Percentiles rank a stretch among this genome's conserved stretches.
phyloP scores from a whole-genome alignment of 2,113 vertebrate species.

The Orthonyx spaldingii region DNA sequence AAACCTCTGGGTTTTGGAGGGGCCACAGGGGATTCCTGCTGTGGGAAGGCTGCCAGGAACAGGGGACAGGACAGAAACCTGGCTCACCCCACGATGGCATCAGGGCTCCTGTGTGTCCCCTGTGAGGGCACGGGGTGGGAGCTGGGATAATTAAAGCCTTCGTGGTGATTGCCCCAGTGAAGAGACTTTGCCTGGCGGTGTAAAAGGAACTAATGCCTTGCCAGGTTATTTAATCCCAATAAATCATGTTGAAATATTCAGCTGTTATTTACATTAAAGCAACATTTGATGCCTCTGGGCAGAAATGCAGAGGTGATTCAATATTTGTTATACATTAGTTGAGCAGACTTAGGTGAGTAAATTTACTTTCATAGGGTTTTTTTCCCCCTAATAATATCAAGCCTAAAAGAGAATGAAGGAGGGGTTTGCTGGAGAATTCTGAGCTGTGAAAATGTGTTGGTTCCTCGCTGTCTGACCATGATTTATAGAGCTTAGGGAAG shows the following conservation, averaged over 20 bases:
- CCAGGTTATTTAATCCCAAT: slow-evolving; percentile 20
- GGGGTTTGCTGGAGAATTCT: background rate
- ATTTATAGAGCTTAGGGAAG: background rate
- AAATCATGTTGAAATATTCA: slow-evolving; percentile 14
- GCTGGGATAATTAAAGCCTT: background rate
- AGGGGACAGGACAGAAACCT: background rate
- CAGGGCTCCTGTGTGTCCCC: fast-evolving
- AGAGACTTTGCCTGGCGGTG: background rate
- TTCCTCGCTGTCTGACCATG: background rate
- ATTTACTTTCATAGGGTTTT: background rate
- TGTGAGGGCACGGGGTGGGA: background rate
- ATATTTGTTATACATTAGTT: slow-evolving; percentile 47
- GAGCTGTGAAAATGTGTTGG: background rate
- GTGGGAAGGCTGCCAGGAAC: background rate
- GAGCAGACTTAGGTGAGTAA: slow-evolving; percentile 1
- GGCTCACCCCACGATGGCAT: fast-evolving
- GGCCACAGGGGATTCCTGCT: background rate
- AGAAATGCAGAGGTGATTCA: background rate
- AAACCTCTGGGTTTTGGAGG: background rate
- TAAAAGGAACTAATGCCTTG: background rate
- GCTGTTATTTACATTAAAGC: slow-evolving; percentile 39
- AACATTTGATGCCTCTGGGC: background rate
- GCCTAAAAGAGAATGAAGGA: background rate
- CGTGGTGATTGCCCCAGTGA: background rate
- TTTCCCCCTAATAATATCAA: background rate